A percentile compares a stretch with the other conserved stretches of the same genome.
phyloP scores from a whole-genome alignment of 2,888 invertebrate species.

The Synanthedon formicaeformis region DNA sequence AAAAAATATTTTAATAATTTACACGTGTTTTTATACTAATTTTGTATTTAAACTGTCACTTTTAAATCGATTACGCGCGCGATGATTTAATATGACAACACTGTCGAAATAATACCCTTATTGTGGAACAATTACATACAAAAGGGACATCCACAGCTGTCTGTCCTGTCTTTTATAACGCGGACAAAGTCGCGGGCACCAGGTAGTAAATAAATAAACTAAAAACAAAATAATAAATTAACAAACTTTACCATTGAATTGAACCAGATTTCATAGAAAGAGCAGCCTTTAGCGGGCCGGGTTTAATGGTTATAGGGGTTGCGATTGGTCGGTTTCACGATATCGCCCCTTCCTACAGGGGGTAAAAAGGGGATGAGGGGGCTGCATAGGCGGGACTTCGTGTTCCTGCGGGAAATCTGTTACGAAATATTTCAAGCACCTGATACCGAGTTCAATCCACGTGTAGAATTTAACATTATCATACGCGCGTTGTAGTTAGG shows the following conservation, averaged over 20 bases:
- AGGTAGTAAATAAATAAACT: too few species aligned
- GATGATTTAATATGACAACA: slow-evolving; percentile 56
- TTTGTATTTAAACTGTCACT: slow-evolving; percentile 19
- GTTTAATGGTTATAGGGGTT: slow-evolving; percentile 3
- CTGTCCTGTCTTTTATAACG: too few species aligned
- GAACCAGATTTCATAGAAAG: not conserved
- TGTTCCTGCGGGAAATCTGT: slow-evolving; percentile 24
- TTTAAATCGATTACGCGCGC: slow-evolving; percentile 45
- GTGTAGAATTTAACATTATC: slow-evolving; percentile 25
- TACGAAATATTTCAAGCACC: slow-evolving; percentile 22
- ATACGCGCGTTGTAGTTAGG: slow-evolving; percentile 22
- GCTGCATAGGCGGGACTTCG: slow-evolving; percentile 31
- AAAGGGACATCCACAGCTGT: slow-evolving; percentile 43
- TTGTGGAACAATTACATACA: slow-evolving; percentile 47
- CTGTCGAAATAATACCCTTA: slow-evolving; percentile 40
- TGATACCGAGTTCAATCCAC: slow-evolving; percentile 43
- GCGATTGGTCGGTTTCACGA: slow-evolving; percentile 33
- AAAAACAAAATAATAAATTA: too few species aligned
- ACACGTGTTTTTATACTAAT: not conserved
- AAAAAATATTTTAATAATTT: too few species aligned
- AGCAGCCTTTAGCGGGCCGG: not conserved
- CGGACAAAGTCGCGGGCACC: too few species aligned
- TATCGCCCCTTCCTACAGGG: slow-evolving; percentile 17
- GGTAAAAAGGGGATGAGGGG: not conserved
- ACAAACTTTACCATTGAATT: too few species aligned